Evolutionary conservation across 1,140 invertebrate genomes (phyloP).

Genomic region (Episyrphus balteatus): DNA sequence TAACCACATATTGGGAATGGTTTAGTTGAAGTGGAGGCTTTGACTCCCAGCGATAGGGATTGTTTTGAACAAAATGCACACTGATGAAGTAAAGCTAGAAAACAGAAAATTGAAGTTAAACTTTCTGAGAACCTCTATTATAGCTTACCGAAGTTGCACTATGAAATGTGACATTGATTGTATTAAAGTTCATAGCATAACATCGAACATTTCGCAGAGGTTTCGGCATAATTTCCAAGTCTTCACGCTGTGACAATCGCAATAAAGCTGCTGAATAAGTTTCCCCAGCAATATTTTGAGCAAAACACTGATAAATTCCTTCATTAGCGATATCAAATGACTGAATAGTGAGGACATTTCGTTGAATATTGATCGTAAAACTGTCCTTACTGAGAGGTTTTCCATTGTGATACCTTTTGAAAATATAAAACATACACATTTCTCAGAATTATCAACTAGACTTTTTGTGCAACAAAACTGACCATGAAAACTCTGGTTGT

Average conservation of each 20-base stretch:
- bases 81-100: conserved; percentile 24
- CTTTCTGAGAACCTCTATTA: neutral
- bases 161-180: conserved; percentile 32
- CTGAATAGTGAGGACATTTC: conserved; percentile 24
- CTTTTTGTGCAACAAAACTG: neutral
- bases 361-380: conserved; percentile 28
- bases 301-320: conserved; percentile 36
- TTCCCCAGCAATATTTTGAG: conserved; percentile 29
- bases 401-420: conserved; percentile 25
- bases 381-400: conserved; percentile 20
- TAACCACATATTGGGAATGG: conserved; percentile 28
- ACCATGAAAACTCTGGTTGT: conserved; percentile 21
- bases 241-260: conserved; percentile 15
- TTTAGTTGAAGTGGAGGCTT: conserved; percentile 23
- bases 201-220: conserved; percentile 30
- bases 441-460: neutral
- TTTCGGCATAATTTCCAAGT: conserved; percentile 8
- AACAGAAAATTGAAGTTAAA: neutral
- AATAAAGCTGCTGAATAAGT: conserved; percentile 23
- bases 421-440: neutral
- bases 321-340: conserved; percentile 32
- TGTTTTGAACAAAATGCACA: conserved; percentile 27
- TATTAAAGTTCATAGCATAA: conserved; percentile 31
- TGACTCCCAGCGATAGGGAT: conserved; percentile 26
- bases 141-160: conserved; percentile 17